Percentiles rank a stretch among this genome's conserved stretches.
Conservation (phyloP, 2,797 vertebrate species). For the Tauraco hartlaubi region DNA sequence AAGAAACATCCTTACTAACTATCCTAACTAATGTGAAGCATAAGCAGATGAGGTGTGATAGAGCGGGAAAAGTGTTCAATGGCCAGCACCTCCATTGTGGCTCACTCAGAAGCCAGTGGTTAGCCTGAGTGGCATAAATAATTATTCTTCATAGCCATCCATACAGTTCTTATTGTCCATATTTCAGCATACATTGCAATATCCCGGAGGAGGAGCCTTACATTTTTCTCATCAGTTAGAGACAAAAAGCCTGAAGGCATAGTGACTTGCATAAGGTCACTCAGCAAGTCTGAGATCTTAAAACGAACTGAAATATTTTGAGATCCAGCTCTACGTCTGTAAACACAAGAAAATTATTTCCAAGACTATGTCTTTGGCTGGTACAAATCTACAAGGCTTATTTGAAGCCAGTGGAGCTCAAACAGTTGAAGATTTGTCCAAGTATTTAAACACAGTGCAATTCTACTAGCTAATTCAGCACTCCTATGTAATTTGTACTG, state of each 20-base stretch:
- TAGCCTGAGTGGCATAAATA: background rate
- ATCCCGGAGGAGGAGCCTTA: background rate
- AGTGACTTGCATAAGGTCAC: background rate
- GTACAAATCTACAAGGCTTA: background rate
- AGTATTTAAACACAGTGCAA: conserved; percentile 15
- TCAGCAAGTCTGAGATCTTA: background rate
- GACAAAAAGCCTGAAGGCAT: background rate
- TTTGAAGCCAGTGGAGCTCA: conserved; percentile 13
- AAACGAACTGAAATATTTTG: background rate
- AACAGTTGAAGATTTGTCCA: background rate
- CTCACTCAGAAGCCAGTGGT: background rate
- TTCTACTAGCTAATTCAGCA: conserved; percentile 28
- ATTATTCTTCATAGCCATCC: background rate
- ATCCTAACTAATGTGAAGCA: background rate
- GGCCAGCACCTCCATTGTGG: background rate
- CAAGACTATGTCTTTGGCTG: background rate
- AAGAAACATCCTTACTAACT: background rate
- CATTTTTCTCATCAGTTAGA: background rate
- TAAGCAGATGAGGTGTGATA: background rate
- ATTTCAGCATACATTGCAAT: background rate
- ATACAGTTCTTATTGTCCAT: background rate
- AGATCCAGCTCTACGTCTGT: background rate
- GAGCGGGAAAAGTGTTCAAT: background rate
- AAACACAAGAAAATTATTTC: background rate
- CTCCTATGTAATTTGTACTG: conserved; percentile 20